Conservation (phyloP, 2,797 vertebrate genomes). For the Poecilia picta region DNA sequence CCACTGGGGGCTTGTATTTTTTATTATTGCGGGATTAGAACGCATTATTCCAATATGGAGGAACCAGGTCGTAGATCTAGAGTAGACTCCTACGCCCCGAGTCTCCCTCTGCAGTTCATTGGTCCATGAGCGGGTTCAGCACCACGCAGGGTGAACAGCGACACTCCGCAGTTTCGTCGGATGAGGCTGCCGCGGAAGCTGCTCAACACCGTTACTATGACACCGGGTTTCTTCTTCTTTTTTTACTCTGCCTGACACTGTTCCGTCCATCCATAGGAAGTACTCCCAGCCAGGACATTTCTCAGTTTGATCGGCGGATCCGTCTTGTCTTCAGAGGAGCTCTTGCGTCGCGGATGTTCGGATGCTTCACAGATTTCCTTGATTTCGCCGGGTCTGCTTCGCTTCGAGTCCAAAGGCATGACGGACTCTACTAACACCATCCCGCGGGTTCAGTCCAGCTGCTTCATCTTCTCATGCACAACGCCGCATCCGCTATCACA, state of each 20-base stretch:
- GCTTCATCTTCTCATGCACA: constrained; percentile 52
- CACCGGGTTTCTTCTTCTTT: constrained; percentile 8
- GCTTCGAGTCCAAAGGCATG: constrained; percentile 56
- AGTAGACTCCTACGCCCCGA: constrained; percentile 64
- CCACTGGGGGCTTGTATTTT: background rate
- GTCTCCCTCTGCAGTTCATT: constrained; percentile 65
- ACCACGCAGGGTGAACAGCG: constrained; percentile 82
- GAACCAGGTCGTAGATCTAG: constrained; percentile 42
- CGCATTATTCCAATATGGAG: constrained; percentile 47
- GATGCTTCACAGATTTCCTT: constrained; percentile 19
- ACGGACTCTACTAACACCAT: constrained; percentile 40
- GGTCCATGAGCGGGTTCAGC: constrained; percentile 78
- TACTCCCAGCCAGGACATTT: background rate
- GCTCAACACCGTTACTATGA: constrained; percentile 30
- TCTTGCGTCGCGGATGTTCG: constrained; percentile 42
- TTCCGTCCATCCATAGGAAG: constrained; percentile 1
- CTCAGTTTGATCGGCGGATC: constrained; percentile 34
- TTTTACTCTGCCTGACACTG: background rate
- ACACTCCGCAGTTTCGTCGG: constrained; percentile 46
- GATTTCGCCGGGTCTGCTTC: constrained; percentile 37
- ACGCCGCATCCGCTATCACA: constrained; percentile 62
- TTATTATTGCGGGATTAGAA: constrained; percentile 15
- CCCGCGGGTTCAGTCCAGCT: constrained; percentile 44
- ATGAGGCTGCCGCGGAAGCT: constrained; percentile 41
- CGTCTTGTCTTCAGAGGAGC: background rate